Evolutionary conservation across 2,113 vertebrate species (phyloP).

Genomic region (Lasiurus cinereus): DNA sequence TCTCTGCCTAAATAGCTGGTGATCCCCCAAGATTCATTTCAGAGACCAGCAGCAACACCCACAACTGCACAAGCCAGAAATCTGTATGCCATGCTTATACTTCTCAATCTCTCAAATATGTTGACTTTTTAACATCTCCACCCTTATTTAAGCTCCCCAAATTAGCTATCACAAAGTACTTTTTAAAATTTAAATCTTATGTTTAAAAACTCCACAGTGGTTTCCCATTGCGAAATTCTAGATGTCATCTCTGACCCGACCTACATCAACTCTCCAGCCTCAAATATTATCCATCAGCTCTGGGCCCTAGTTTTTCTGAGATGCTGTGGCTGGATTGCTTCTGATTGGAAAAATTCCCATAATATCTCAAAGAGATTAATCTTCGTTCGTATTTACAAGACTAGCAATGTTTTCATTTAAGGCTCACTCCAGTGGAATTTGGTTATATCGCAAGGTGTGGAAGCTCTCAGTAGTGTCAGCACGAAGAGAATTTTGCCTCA

Average conservation of each 20-base stretch:
- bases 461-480: background rate
- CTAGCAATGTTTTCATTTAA: constrained; percentile 7
- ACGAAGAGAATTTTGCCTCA: background rate
- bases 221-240: background rate
- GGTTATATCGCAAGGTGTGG: constrained; percentile 50
- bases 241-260: background rate
- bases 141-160: background rate
- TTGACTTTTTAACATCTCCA: background rate
- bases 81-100: background rate
- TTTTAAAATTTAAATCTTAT: background rate
- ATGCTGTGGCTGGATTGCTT: background rate
- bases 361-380: constrained; percentile 36
- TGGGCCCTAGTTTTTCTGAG: background rate
- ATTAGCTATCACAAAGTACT: background rate
- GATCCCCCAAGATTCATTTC: background rate
- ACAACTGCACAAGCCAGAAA: background rate
- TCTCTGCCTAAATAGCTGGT: background rate
- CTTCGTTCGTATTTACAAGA: constrained; percentile 31
- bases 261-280: background rate
- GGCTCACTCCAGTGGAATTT: constrained; percentile 53
- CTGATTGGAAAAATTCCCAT: constrained; percentile 36
- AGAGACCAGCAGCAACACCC: background rate
- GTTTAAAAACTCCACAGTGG: background rate
- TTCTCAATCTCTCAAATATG: background rate
- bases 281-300: background rate